A percentile compares a stretch with the other conserved stretches of the same genome.
Conservation (phyloP, 2,888 invertebrate genomes). For the Hyles lineata region DNA sequence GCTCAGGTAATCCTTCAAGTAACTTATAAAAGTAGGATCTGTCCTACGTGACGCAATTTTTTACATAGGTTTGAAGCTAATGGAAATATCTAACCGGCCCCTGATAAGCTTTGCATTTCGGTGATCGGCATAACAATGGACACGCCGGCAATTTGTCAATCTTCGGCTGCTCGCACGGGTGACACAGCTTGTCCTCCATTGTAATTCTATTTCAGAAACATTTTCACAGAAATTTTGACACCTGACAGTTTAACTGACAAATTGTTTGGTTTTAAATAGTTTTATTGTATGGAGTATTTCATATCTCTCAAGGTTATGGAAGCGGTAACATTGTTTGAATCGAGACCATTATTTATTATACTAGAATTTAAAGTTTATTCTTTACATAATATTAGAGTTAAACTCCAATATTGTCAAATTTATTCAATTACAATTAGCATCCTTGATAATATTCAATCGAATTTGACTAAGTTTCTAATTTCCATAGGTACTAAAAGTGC, state of each 20-base stretch:
- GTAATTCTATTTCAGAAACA: constrained; percentile 19
- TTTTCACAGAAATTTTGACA: constrained; percentile 18
- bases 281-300: neutral
- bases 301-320: neutral
- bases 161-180: constrained; percentile 57
- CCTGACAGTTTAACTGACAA: constrained; percentile 12
- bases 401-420: too few species aligned
- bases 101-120: constrained; percentile 63
- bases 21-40: neutral
- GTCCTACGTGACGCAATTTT: neutral
- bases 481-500: too few species aligned
- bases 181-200: constrained; percentile 61
- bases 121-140: constrained; percentile 64
- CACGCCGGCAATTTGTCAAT: constrained; percentile 60
- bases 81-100: constrained; percentile 39
- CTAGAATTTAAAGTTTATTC: too few species aligned
- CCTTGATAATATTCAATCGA: too few species aligned
- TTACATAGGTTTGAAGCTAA: neutral
- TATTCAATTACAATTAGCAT: too few species aligned
- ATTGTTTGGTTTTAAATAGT: neutral
- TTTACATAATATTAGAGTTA: too few species aligned
- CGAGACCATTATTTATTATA: too few species aligned
- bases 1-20: neutral
- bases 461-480: too few species aligned
- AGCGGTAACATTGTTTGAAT: neutral